Evolutionary conservation across 2,888 invertebrate genomes (phyloP), one percentile per base, ranked within the genome.

Genomic region (Cremastobaeus sp.): DNA sequence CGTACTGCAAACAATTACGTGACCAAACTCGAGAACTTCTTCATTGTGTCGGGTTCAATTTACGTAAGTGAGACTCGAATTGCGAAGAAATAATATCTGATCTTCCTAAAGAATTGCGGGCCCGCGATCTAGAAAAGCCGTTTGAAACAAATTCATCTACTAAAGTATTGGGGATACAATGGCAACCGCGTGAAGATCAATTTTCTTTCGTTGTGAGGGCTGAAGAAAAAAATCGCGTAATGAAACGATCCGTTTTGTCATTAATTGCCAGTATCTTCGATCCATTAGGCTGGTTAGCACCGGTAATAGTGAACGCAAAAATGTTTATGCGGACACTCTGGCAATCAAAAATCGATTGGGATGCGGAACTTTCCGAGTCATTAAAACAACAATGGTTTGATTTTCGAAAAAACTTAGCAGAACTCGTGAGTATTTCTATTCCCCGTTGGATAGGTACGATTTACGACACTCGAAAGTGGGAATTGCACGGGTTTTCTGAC

Each of bases 101-200:
- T 20, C 11, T 43, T 8, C 41, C 41, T 5, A 20, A 43, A 11
- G n/a, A 21, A 20, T n/a, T 43, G 41, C 18, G 9, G 2, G 41
- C 41, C n/a, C 21, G 18, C n/a, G 41, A 20, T 20, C 5, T 11
- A 4, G 11, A 20, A n/a, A 43, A 43, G 11, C 1, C 11, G 6
- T 43, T 43, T 11, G 41, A 43, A 2, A 1, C 1, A 0, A 11
- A 43, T 1, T 43, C 41, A 1, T 43, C 41, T n/a, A 20, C 41
- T 20, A 43, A 43, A 20, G 9, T 43, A 20, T 14, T 43, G n/a
- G 41, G 41, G 1, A 43, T 43, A 5, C 41, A 43, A n/a, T 43
- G 41, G 41, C 18, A 43, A 39, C 39, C 39, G n/a, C 39, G 17
- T n/a, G n/a, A 39, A 17, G 41, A 43, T 20, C 1, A 3, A 8